Percentiles rank a stretch among this genome's conserved stretches.
Conservation (phyloP, 2,113 vertebrate species). For the Martes martes region DNA sequence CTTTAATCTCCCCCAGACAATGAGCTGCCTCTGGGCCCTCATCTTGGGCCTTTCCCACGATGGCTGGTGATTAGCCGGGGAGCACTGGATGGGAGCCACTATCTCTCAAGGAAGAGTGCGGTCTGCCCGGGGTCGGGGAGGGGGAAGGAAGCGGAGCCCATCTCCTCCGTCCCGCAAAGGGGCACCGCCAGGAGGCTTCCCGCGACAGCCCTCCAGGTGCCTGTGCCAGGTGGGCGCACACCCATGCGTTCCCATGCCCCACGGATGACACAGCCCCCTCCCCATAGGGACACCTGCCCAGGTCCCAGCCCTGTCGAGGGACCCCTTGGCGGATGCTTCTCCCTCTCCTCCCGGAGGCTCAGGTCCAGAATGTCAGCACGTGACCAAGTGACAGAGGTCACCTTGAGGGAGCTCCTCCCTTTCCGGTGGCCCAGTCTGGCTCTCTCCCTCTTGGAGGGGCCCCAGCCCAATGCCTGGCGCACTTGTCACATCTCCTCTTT, state of each 20-base stretch:
- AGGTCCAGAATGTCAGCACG: not conserved
- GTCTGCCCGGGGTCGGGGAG: conserved; percentile 79
- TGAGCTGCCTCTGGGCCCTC: conserved; percentile 91
- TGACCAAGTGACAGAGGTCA: not conserved
- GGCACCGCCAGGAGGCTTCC: not conserved
- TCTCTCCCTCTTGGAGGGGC: not conserved
- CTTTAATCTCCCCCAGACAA: conserved; percentile 99
- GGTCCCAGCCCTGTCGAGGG: not conserved
- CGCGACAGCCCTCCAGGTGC: rapidly evolving
- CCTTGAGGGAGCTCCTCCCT: not conserved
- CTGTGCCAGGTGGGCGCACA: not conserved
- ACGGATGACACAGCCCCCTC: not conserved
- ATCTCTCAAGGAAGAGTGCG: conserved; percentile 90
- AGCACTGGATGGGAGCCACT: conserved; percentile 92
- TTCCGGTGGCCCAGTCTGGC: rapidly evolving
- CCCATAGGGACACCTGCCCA: not conserved
- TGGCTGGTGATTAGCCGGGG: conserved; percentile 93
- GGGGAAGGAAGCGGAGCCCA: conserved; percentile 72
- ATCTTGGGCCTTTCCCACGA: conserved; percentile 97
- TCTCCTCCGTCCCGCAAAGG: conserved; percentile 27
- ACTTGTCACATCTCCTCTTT: not conserved
- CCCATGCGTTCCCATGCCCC: not conserved
- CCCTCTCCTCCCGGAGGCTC: not conserved
- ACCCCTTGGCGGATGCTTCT: rapidly evolving
- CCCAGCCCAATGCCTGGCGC: not conserved